A percentile compares a stretch with the other conserved stretches of the same genome.
Conservation (phyloP, 2,888 invertebrate species). For the Brachylomia viminalis region DNA sequence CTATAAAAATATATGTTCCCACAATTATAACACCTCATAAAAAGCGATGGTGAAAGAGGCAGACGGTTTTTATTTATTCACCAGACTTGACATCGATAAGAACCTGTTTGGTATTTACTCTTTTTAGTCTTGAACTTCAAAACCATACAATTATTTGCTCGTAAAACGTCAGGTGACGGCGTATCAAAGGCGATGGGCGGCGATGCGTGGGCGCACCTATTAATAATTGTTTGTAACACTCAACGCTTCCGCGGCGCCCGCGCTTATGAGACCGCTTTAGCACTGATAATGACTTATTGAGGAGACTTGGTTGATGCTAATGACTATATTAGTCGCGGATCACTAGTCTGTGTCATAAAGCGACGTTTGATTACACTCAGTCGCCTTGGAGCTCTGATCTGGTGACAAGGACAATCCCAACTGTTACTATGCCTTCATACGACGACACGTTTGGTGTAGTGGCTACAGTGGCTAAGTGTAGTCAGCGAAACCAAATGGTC, state of each 20-base stretch:
- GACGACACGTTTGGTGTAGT: too few relatives aligned
- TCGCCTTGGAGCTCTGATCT: conserved; percentile 57
- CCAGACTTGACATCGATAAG: conserved; percentile 61
- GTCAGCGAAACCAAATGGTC: too few relatives aligned
- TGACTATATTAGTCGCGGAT: conserved; percentile 65
- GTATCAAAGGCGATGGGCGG: conserved; percentile 73
- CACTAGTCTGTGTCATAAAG: conserved; percentile 46
- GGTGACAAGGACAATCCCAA: conserved; percentile 48
- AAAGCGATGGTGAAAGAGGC: conserved; percentile 58
- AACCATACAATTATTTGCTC: conserved; percentile 64
- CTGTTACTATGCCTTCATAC: conserved; percentile 42
- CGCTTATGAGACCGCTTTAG: conserved; percentile 68
- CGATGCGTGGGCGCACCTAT: conserved; percentile 77
- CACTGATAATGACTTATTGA: conserved; percentile 64
- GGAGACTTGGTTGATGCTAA: conserved; percentile 57
- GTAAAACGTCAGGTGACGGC: conserved; percentile 64
- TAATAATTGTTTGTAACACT: conserved; percentile 67
- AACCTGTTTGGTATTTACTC: conserved; percentile 51
- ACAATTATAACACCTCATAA: conserved; percentile 65
- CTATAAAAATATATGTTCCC: conserved; percentile 58
- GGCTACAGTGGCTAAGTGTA: too few relatives aligned
- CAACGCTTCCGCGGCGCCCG: conserved; percentile 75
- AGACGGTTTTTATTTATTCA: conserved; percentile 52
- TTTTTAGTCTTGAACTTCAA: conserved; percentile 66
- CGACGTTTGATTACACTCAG: conserved; percentile 52